Base-by-base conservation (phyloP, 2,797 vertebrate genomes). In the Paratrypauchen microcephalus region DNA sequence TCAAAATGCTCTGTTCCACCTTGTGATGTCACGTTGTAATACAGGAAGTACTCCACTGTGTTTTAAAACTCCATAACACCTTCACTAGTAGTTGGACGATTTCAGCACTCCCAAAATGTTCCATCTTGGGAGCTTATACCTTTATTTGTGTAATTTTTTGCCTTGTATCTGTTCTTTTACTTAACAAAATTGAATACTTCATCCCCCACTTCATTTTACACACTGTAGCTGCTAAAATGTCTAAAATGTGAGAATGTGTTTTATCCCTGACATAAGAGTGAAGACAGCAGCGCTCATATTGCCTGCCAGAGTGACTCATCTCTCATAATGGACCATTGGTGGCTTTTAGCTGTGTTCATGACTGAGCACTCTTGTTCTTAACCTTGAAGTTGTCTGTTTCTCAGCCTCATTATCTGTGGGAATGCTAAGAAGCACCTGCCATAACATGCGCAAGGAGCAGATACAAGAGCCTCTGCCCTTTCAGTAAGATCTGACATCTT, bases 281-380 rank as follows among this genome's bases (percentile, higher is more conserved):
- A 30, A 28, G 21, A 23, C 41, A 45, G 41, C 41, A 3, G 36
- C 1, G 36, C n/a, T 45, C 21, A 63, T 18, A 41, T 18, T 13
- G 19, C 32, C 67, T 16, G 15, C 73, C 47, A 55, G 55, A 71
- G 72, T 57, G 52, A 65, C 77, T 82, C 82, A 80, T 88, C 72
- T 70, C 57, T 72, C 68, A 83, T 65, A 56, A 48, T 18, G 52
- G 70, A 39, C 62, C 84, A 84, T 85, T 74, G 78, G 74, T 68
- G 72, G 84, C 86, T 89, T 87, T 88, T 89, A 86, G 81, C 58
- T 59, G 71, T 78, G 81, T 80, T 78, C 64, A 68, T 19, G 66
- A 13, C 78, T 76, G 67, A 79, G 47, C 70, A 52, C 58, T 73
- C 60, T 75, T 76, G 69, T 86, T 85, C 70, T 84, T 75, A 76